These are phyloP conservation scores for Tolypeutes matacus DNA, from an alignment of 2,797 vertebrate species.

Conservation along the genomic window DNA sequence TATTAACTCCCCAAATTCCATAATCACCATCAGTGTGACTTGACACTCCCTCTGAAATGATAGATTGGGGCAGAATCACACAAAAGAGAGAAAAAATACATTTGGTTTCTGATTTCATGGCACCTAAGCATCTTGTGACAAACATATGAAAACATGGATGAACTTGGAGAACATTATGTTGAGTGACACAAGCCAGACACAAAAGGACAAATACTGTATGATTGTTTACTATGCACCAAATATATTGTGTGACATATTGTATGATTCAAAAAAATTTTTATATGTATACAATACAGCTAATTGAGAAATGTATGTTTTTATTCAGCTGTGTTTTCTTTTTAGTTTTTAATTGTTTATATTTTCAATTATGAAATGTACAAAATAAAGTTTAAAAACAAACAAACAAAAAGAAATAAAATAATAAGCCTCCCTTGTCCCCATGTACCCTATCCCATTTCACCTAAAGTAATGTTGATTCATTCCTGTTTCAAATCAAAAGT, in stretches of 20 bases:
- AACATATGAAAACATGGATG: too few relatives aligned
- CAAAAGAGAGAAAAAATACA: not conserved
- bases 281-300: too few relatives aligned
- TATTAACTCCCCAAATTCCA: not conserved
- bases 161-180: too few relatives aligned
- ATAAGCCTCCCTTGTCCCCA: not conserved
- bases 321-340: too few relatives aligned
- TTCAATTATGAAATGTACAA: too few relatives aligned
- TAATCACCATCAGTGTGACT: not conserved
- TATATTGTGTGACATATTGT: too few relatives aligned
- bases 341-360: too few relatives aligned
- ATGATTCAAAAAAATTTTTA: too few relatives aligned
- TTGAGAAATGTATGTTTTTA: too few relatives aligned
- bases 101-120: slow-evolving; percentile 26
- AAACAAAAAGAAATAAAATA: not conserved
- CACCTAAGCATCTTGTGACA: not conserved
- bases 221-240: too few relatives aligned
- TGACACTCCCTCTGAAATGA: not conserved
- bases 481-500: slow-evolving; percentile 18
- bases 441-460: not conserved
- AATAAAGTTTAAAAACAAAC: not conserved
- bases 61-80: not conserved
- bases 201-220: too few relatives aligned
- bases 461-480: slow-evolving; percentile 23
- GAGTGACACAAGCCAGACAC: too few relatives aligned